These are phyloP conservation scores for Hyaena hyaena DNA, from an alignment of 2,113 vertebrate species.

Conservation along the genomic window DNA sequence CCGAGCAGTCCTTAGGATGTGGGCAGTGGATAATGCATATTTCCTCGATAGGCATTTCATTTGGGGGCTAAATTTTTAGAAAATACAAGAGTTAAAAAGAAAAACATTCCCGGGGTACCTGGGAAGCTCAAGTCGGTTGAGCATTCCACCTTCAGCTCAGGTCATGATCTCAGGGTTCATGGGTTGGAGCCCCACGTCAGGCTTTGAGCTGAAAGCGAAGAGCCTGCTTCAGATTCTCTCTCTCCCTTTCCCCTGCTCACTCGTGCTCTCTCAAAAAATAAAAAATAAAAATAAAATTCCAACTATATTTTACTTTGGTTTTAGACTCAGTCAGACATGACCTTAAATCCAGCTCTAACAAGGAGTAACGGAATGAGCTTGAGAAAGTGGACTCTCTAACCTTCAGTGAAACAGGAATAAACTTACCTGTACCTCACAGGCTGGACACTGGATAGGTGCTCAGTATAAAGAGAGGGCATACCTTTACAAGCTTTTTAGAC, in stretches of 20 bases:
- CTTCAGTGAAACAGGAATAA: neutral
- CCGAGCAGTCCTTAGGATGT: neutral
- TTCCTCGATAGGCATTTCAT: conserved; percentile 52
- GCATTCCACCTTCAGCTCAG: no score
- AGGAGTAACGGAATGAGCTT: neutral
- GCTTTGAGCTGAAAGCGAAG: no score
- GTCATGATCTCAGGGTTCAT: no score
- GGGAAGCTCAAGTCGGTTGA: no score
- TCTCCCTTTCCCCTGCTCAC: no score
- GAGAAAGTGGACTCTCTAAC: neutral
- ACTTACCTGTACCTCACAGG: neutral
- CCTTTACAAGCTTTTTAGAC: neutral
- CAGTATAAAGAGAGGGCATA: neutral
- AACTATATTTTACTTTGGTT: conserved; percentile 2
- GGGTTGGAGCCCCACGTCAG: no score
- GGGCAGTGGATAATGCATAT: neutral
- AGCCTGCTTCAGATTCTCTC: no score
- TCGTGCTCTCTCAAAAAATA: no score
- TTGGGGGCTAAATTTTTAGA: conserved; percentile 24
- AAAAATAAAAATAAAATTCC: neutral
- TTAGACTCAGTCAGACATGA: neutral
- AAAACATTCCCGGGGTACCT: no score
- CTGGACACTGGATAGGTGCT: neutral
- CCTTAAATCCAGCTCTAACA: conserved; percentile 32
- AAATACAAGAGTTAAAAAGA: neutral